Base-by-base conservation (phyloP, 2,797 vertebrate species). In the Megalops cyprinoides region DNA sequence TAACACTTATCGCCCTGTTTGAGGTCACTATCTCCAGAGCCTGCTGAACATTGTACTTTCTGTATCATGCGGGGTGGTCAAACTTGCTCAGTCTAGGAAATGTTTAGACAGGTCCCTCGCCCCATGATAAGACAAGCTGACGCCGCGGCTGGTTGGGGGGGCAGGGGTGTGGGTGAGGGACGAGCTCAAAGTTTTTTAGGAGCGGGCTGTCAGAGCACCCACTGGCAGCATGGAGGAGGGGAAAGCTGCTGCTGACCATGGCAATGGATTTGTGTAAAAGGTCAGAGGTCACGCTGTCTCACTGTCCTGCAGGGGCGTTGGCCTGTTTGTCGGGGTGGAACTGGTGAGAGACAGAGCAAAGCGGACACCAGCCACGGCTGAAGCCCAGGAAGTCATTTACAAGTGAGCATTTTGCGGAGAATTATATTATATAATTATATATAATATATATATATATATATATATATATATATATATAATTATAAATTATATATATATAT, bases 361-460 rank as follows among this genome's bases (percentile, higher is more conserved):
- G 82, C 93, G 97, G 82, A 97, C 93, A 0, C 97, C 98, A 0
- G 98, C 98, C 34, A 97, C 96, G 0, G 96, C 97, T 0, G 98
- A 99, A 88, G 98, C 98, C 1, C 97, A 98, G 79, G 96, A 98
- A 73, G 82, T 99, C 79, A 97, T 99, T 89, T 98, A 98, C 87
- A 96, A 92, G 98, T 98, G 91, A 94, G 89, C 82, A 31, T n/a
- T 49, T 39, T 28, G 34, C 73, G 62, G 46, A 20, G n/a, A 18
- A 67, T 62, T n/a, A n/a, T n/a, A n/a, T n/a, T n/a, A n/a, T n/a
- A n/a, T n/a, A n/a, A n/a, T n/a, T n/a, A n/a, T n/a, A n/a, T n/a
- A n/a, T n/a, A n/a, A n/a, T n/a, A n/a, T n/a, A n/a, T n/a, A n/a
- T n/a, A n/a, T n/a, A n/a, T n/a, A n/a, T n/a, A n/a, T n/a, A n/a